A percentile compares a stretch with the other conserved stretches of the same genome.
Conservation (phyloP, 2,797 vertebrate species). For the Australoheros facetus region DNA sequence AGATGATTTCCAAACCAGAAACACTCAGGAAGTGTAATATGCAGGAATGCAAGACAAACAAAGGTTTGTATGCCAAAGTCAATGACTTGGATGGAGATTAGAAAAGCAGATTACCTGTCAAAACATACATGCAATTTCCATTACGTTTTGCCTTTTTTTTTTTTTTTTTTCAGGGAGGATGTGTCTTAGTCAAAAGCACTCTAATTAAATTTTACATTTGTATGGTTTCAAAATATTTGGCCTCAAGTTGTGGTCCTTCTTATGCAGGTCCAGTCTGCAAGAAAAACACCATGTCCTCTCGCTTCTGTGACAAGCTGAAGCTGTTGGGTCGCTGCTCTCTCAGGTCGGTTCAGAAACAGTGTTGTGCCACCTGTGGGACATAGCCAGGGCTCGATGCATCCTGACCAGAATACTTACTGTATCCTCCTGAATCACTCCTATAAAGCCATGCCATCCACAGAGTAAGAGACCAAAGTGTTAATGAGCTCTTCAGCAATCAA, state of each 20-base stretch:
- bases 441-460: slow-evolving; percentile 9
- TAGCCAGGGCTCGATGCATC: slow-evolving; percentile 30
- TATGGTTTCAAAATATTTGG: neutral
- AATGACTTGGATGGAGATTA: neutral
- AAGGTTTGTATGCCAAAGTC: slow-evolving; percentile 60
- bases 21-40: slow-evolving; percentile 74
- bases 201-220: neutral
- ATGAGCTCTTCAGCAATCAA: neutral
- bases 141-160: neutral
- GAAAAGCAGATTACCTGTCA: neutral
- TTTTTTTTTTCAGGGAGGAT: too few species aligned
- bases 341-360: slow-evolving; percentile 81
- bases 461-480: slow-evolving; percentile 21
- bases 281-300: slow-evolving; percentile 81
- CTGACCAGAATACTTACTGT: neutral
- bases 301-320: slow-evolving; percentile 84
- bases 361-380: slow-evolving; percentile 78
- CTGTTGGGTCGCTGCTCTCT: slow-evolving; percentile 80
- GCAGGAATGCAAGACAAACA: slow-evolving; percentile 72
- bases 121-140: neutral
- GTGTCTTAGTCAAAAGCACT: neutral
- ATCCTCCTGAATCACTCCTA: slow-evolving; percentile 16
- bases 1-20: slow-evolving; percentile 71
- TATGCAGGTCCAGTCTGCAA: slow-evolving; percentile 68
- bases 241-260: slow-evolving; percentile 1